Evolutionary conservation across 2,888 invertebrate species (phyloP), one percentile per base, ranked within the genome.

Genomic region (Meganola albula): DNA sequence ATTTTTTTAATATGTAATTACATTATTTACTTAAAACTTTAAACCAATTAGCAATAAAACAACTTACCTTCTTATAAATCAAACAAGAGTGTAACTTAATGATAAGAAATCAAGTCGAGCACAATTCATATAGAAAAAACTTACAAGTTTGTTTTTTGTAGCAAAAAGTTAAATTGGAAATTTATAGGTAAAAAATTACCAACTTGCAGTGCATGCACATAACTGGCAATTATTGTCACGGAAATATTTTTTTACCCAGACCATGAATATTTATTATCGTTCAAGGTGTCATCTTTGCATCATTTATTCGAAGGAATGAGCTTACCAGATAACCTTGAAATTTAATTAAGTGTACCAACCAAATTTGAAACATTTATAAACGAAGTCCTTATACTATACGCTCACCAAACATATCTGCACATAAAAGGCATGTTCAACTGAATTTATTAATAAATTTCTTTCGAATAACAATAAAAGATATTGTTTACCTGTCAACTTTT

Each of bases 401-500:
- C 10, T 33, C 4, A 11, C 10, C 21, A 22, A 22, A 28, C 18
- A 29, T 12, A 10, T 28, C 22, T 20, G 9, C 9, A 12, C n/a
- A 16, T 12, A 31, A 26, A 32, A 34, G 26, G 22, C 8, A 25
- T 22, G 4, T 14, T 21, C 34, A 36, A 32, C n/a, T 7, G 34
- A 28, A 43, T 25, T 34, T 40, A 39, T 25, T 24, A 31, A 31
- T 31, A 30, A 43, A 42, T 31, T 37, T 27, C 28, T 29, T 14
- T 30, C 30, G 24, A 48, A 53, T 52, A 58, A 57, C 53, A 58
- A 39, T 44, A 49, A 45, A n/a, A 65, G 58, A 51, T 54, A 67
- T 62, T 83, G 77, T 83, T 80, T 84, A 85, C 85, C 85, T 84
- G 82, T 84, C 80, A 78, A 71, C 67, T 72, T 67, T 74, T 74